phyloP scores from a whole-genome alignment of 2,113 vertebrate genomes.

The Todiramphus saurophagus region DNA sequence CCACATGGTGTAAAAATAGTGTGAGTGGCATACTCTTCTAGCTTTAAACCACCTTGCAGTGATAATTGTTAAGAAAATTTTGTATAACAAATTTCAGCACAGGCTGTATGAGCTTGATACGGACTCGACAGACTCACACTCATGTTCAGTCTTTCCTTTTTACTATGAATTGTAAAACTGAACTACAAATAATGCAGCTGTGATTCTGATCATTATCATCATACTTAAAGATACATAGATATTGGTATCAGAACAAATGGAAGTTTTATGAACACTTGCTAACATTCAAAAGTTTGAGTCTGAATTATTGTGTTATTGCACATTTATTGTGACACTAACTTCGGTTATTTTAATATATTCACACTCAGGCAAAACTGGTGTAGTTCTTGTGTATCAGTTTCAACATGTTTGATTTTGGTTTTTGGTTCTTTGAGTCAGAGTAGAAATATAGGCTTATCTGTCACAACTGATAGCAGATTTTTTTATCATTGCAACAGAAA shows the following conservation, averaged over 20 bases:
- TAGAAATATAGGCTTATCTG: not conserved
- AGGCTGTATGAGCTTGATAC: not conserved
- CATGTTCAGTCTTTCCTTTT: not conserved
- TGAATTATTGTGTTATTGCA: not conserved
- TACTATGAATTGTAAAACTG: not conserved
- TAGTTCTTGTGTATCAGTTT: not conserved
- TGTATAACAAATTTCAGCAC: not conserved
- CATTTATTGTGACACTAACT: not conserved
- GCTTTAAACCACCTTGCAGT: not conserved
- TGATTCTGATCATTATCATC: not conserved
- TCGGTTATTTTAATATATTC: not conserved
- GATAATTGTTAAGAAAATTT: not conserved
- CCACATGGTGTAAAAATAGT: not conserved
- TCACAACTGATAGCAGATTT: conserved; percentile 1
- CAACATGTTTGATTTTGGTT: conserved; percentile 2
- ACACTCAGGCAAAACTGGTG: not conserved
- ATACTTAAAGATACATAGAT: not conserved
- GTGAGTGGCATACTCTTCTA: not conserved
- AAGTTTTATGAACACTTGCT: not conserved
- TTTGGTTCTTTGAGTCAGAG: not conserved
- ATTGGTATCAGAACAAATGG: not conserved
- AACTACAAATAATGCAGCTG: not conserved
- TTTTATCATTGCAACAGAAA: not conserved
- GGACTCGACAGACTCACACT: not conserved
- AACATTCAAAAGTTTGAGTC: not conserved